These are phyloP conservation scores for Furnarius figulus DNA, from an alignment of 2,113 vertebrate genomes.

Conservation along the genomic window DNA sequence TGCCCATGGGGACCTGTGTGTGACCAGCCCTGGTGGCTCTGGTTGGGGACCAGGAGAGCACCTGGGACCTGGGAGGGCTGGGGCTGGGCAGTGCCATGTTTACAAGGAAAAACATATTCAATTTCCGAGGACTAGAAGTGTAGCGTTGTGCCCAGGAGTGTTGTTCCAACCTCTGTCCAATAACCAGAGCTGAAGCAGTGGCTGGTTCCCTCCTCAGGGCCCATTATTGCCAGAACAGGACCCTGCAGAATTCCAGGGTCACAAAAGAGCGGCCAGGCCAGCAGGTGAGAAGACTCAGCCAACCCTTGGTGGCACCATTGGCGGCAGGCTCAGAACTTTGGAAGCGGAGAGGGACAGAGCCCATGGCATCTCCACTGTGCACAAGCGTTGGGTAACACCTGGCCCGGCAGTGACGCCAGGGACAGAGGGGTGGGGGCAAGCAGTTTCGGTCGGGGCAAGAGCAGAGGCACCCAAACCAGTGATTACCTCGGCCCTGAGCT, in stretches of 20 bases:
- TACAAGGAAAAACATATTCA: background rate
- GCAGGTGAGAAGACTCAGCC: fast-evolving
- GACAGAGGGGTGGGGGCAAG: conserved; percentile 35
- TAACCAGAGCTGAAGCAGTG: fast-evolving
- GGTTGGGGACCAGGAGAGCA: background rate
- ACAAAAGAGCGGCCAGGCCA: background rate
- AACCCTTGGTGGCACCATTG: background rate
- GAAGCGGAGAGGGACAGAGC: fast-evolving
- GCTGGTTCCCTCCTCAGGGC: background rate
- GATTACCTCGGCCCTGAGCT: conserved; percentile 50
- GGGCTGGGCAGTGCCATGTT: background rate
- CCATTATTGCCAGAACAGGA: background rate
- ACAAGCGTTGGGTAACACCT: background rate
- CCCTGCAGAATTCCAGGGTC: background rate
- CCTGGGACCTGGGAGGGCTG: background rate
- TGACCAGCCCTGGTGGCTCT: background rate
- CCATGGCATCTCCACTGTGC: fast-evolving
- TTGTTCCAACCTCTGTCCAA: fast-evolving
- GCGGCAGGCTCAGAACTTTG: background rate
- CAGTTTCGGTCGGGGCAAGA: conserved; percentile 63
- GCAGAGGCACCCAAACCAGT: conserved; percentile 45
- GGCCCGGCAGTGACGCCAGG: background rate
- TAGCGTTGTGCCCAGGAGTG: background rate
- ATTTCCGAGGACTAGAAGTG: background rate
- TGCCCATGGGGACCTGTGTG: background rate